These are phyloP conservation scores for Diplosoma virens DNA, from an alignment of 23 tunicate species.

Conservation along the genomic window DNA sequence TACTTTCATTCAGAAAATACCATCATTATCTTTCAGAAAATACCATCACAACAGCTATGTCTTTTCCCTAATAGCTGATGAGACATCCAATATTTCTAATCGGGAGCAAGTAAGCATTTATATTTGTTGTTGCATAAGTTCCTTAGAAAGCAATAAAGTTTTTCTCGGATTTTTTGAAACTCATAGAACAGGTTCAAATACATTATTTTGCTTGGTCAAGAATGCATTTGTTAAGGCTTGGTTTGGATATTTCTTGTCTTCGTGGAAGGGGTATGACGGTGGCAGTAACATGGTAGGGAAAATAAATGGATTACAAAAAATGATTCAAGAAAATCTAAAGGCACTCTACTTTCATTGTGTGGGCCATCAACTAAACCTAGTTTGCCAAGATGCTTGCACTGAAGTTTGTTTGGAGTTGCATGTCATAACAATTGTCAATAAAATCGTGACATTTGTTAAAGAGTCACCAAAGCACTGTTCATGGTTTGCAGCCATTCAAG, in stretches of 20 bases:
- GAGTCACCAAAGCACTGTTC: no score
- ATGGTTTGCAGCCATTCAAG: no score
- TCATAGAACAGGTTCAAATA: not conserved
- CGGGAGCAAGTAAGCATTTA: conserved; percentile 3
- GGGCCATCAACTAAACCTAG: conserved; percentile 1
- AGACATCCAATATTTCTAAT: not conserved
- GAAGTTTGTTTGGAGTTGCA: not conserved
- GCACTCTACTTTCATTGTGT: conserved; percentile 3
- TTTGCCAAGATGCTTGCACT: not conserved
- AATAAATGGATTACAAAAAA: not conserved
- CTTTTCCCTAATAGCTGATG: conserved; percentile 21
- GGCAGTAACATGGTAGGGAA: conserved; percentile 22
- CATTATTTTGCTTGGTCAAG: not conserved
- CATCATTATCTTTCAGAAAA: not conserved
- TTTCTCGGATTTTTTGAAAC: conserved; percentile 24
- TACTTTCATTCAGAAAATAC: no score
- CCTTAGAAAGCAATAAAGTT: no score
- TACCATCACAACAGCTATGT: not conserved
- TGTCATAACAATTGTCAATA: not conserved
- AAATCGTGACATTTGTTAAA: no score
- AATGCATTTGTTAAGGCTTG: not conserved
- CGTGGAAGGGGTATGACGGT: conserved; percentile 24
- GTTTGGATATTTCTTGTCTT: not conserved
- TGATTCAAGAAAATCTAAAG: no score
- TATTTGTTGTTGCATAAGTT: no score